Base-by-base conservation (phyloP, 2,888 invertebrate species). In the Clostera curtula region DNA sequence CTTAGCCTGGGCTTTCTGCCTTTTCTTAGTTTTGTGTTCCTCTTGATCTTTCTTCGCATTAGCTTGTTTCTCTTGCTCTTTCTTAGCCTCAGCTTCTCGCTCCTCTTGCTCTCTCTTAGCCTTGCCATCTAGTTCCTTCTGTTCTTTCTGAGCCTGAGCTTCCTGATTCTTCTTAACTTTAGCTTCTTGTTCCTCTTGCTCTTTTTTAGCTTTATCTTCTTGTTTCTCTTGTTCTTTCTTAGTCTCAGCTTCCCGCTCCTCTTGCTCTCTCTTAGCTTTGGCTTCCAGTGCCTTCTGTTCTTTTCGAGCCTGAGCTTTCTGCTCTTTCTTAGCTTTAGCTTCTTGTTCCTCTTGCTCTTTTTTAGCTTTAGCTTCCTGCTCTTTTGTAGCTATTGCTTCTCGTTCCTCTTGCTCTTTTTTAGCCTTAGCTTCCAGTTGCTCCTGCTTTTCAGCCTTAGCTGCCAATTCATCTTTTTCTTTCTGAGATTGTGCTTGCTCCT, bases 141-240 rank as follows among this genome's bases (percentile, higher is more conserved):
- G 6, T 4, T 20, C 24, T 13, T 19, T 20, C 11, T 7, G 14
- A 3, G 7, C 16, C 5, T 10, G 9, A 7, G 24, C 24, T 2
- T 24, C 24, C 6, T 13, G 22, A 5, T n/a, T 6, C 24, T 31
- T 25, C 4, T 29, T 41, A 25, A 12, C 20, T 20, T 13, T 22
- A 2, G 12, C 2, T 5, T n/a, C 8, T 7, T 13, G 12, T 2
- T 5, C 20, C n/a, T 19, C 19, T 2, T 19, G 19, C 2, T 29
- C 16, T 24, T 33, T 12, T 26, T 20, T 17, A 8, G 7, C 8
- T 10, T 5, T 2, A 12, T 25, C 10, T 19, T 24, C 19, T 24
- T 34, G 22, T 3, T 34, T 40, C 25, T 29, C 36, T 22, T 9
- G 39, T 25, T 27, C 47, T 36, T 18, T 17, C 12, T 17, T 34